These are phyloP conservation scores for Neogale vison DNA, from an alignment of 2,113 vertebrate genomes.

Conservation along the genomic window DNA sequence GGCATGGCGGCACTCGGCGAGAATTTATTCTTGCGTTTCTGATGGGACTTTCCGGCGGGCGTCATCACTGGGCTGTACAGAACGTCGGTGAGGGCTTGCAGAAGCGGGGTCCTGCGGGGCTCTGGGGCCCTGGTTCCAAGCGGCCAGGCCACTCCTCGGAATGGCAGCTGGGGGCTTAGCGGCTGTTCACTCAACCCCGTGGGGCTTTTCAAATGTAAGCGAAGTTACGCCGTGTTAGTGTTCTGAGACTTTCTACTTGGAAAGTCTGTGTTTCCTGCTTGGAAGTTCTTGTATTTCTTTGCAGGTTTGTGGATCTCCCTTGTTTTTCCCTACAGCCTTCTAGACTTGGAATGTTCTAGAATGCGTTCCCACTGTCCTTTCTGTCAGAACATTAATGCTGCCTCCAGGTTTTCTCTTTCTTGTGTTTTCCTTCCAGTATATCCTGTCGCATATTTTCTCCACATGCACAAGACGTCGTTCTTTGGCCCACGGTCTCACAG, in stretches of 20 bases:
- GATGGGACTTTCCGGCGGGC: rapidly evolving
- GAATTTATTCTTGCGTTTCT: not conserved
- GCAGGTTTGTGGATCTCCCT: not conserved
- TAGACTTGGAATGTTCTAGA: not conserved
- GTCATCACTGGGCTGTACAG: rapidly evolving
- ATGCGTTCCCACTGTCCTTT: not conserved
- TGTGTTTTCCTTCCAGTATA: rapidly evolving
- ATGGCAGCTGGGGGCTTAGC: rapidly evolving
- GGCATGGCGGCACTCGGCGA: rapidly evolving
- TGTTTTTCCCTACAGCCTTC: not conserved
- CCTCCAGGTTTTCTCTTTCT: not conserved
- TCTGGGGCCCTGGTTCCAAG: not conserved
- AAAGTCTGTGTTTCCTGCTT: not conserved
- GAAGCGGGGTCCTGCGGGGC: not conserved
- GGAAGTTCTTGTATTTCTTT: not conserved
- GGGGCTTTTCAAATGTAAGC: not conserved
- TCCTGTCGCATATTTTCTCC: rapidly evolving
- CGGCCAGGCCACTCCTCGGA: not conserved
- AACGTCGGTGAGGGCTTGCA: rapidly evolving
- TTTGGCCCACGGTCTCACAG: not conserved
- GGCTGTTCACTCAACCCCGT: rapidly evolving
- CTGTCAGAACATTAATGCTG: rapidly evolving
- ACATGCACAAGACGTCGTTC: rapidly evolving
- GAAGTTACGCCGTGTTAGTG: no score
- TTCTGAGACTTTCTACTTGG: not conserved